Percentiles rank a stretch among this genome's conserved stretches.
Conservation (phyloP, 2,113 vertebrate genomes). For the Bothrops jararaca region DNA sequence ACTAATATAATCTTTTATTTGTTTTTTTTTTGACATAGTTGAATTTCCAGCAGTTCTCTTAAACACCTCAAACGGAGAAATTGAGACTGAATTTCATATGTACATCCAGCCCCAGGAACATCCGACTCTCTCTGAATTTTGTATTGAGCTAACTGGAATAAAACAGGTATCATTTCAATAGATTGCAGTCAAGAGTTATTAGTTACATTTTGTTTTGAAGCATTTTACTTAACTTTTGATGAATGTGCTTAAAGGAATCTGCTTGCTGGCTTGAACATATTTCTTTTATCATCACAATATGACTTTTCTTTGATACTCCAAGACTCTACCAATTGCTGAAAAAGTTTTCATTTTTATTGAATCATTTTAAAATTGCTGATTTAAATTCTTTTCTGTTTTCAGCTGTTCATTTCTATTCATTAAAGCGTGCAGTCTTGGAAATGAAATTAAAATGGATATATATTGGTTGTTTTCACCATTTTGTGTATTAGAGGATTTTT, state of each 20-base stretch:
- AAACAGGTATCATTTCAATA: slow-evolving; percentile 74
- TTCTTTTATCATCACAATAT: background rate
- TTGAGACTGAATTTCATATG: slow-evolving; percentile 86
- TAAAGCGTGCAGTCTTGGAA: background rate
- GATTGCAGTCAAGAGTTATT: background rate
- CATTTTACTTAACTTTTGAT: background rate
- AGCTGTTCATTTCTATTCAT: background rate
- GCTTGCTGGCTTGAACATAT: background rate
- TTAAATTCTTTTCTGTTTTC: background rate
- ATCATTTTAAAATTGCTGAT: background rate
- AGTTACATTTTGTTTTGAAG: background rate
- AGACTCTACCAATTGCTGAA: background rate
- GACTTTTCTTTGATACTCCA: background rate
- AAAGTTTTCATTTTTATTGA: background rate
- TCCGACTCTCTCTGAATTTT: slow-evolving; percentile 84
- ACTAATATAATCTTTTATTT: background rate
- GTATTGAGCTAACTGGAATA: slow-evolving; percentile 89
- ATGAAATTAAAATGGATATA: background rate
- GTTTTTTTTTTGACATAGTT: slow-evolving; percentile 64
- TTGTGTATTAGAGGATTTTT: background rate
- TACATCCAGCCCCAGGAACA: slow-evolving; percentile 93
- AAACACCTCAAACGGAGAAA: slow-evolving; percentile 77
- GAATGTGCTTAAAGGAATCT: background rate
- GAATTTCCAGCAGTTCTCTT: slow-evolving; percentile 92
- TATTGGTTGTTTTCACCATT: background rate